Percentiles rank a stretch among this genome's conserved stretches.
Evolutionary conservation across 1,140 invertebrate genomes (phyloP).

Genomic region (Lanistes nyassanus): DNA sequence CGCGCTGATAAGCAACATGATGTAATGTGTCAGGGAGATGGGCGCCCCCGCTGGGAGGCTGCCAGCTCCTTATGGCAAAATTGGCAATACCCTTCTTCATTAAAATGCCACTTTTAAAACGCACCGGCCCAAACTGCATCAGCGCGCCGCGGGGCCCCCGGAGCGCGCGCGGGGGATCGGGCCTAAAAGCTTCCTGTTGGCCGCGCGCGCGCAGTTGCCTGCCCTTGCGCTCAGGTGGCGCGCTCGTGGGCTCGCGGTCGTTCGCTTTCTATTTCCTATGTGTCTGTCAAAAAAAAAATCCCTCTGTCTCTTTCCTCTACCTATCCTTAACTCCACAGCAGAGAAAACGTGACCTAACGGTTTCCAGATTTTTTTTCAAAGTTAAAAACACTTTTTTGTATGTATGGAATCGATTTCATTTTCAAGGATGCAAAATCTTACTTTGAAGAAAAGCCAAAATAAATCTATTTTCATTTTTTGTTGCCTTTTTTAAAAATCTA

Average conservation of each 20-base stretch:
- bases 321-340: no score
- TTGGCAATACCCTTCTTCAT: conserved; percentile 25
- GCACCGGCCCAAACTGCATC: conserved; percentile 25
- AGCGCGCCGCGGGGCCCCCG: conserved; percentile 15
- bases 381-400: no score
- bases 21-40: conserved; percentile 27
- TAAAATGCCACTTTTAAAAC: conserved; percentile 31
- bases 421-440: no score
- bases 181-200: conserved; percentile 20
- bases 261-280: no score
- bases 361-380: no score
- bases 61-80: conserved; percentile 21
- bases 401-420: no score
- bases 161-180: neutral
- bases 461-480: no score
- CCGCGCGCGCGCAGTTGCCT: neutral
- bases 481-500: no score
- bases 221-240: conserved; percentile 13
- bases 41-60: conserved; percentile 4
- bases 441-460: no score
- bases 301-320: no score
- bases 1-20: conserved; percentile 24
- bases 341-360: no score
- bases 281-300: no score
- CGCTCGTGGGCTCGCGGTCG: neutral